These are phyloP conservation scores for Lutjanus campechanus DNA, from an alignment of 2,797 vertebrate genomes.

Conservation along the genomic window DNA sequence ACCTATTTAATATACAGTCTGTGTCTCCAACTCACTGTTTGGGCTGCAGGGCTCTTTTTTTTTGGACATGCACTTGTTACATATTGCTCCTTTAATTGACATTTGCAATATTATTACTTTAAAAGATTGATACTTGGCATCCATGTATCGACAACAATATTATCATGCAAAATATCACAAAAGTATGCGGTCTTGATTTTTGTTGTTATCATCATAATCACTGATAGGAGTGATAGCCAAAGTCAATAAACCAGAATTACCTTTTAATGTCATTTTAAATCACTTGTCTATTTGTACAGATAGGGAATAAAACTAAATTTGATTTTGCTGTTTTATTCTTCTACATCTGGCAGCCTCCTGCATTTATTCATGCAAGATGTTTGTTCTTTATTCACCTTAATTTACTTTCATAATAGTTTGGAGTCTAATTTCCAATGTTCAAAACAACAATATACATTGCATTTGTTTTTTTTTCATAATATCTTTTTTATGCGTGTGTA, in stretches of 20 bases:
- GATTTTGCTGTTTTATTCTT: slow-evolving; percentile 4
- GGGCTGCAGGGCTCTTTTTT: no score
- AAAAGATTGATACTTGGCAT: no score
- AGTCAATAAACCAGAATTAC: background rate
- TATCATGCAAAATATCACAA: no score
- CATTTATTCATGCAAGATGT: background rate
- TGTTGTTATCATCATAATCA: background rate
- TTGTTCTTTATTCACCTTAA: background rate
- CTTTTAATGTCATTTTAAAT: slow-evolving; percentile 3
- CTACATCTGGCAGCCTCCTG: background rate
- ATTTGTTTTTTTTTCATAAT: background rate
- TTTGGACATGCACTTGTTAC: no score
- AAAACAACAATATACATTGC: background rate
- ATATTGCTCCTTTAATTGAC: no score
- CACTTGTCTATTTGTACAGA: background rate
- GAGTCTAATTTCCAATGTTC: no score
- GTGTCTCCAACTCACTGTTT: no score
- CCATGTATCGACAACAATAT: no score
- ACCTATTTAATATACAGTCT: no score
- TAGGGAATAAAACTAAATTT: background rate
- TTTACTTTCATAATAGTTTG: background rate
- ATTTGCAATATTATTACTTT: no score
- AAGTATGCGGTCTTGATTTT: no score
- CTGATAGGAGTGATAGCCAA: background rate
- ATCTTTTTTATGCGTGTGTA: background rate